A percentile compares a stretch with the other conserved stretches of the same genome.
Evolutionary conservation across 2,797 vertebrate genomes (phyloP).

Genomic region (Mallotus villosus): DNA sequence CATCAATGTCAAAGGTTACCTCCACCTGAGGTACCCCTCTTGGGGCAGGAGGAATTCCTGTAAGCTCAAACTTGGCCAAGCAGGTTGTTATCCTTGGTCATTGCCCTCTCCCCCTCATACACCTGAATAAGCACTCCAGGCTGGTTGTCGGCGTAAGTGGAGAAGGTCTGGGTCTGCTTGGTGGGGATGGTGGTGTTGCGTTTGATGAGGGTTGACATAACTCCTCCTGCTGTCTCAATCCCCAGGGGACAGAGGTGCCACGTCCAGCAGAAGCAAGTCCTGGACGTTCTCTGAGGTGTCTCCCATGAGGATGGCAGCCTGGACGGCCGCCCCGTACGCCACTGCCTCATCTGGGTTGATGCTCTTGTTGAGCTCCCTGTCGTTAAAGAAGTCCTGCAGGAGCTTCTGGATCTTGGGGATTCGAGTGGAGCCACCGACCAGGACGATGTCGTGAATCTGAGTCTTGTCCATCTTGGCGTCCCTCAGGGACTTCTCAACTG

Average conservation of each 20-base stretch:
- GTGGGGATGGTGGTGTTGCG: slow-evolving; percentile 92
- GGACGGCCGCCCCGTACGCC: slow-evolving; percentile 87
- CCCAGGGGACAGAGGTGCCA: slow-evolving; percentile 87
- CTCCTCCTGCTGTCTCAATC: slow-evolving; percentile 89
- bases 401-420: slow-evolving; percentile 94
- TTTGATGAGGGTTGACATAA: slow-evolving; percentile 90
- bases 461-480: slow-evolving; percentile 89
- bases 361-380: slow-evolving; percentile 91
- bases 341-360: slow-evolving; percentile 94
- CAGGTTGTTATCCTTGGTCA: slow-evolving; percentile 94
- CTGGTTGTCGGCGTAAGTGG: slow-evolving; percentile 91
- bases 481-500: slow-evolving; percentile 86
- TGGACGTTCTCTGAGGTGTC: slow-evolving; percentile 92
- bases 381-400: slow-evolving; percentile 90
- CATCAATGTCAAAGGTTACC: slow-evolving; percentile 89
- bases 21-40: slow-evolving; percentile 88
- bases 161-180: slow-evolving; percentile 92
- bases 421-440: slow-evolving; percentile 90
- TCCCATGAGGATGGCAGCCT: slow-evolving; percentile 90
- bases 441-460: slow-evolving; percentile 85
- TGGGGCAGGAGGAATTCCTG: slow-evolving; percentile 85
- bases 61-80: slow-evolving; percentile 90
- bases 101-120: slow-evolving; percentile 90
- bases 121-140: slow-evolving; percentile 88
- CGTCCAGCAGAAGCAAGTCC: slow-evolving; percentile 88